Conservation (phyloP, 2,888 invertebrate species). For the Hydraecia micacea region DNA sequence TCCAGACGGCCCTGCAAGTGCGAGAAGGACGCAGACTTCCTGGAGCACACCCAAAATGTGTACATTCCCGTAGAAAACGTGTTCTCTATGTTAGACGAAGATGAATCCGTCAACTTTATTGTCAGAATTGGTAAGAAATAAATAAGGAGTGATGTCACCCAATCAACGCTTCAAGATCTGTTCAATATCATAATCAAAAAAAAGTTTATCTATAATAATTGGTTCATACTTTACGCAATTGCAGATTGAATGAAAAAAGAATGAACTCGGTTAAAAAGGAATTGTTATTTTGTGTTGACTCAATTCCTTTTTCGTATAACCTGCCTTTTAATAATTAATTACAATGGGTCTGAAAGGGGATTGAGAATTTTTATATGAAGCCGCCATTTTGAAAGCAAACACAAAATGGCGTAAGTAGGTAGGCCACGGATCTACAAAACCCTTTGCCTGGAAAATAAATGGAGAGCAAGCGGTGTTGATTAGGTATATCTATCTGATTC, state of each 20-base stretch:
- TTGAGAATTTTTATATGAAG: neutral
- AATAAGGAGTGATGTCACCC: neutral
- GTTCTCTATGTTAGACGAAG: conserved; percentile 88
- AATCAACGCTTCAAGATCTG: conserved; percentile 1
- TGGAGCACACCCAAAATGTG: conserved; percentile 89
- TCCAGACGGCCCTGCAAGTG: conserved; percentile 88
- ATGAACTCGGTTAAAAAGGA: too few species aligned
- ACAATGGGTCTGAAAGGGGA: neutral
- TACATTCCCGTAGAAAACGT: conserved; percentile 90
- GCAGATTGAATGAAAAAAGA: neutral
- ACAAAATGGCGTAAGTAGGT: neutral
- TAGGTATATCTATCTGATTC: neutral
- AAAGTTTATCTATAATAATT: neutral
- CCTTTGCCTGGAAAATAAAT: neutral
- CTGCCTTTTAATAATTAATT: neutral
- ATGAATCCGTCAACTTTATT: conserved; percentile 84
- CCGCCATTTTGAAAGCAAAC: neutral
- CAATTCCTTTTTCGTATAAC: neutral
- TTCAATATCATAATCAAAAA: neutral
- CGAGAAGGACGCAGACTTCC: conserved; percentile 88
- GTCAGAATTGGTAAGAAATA: conserved; percentile 83
- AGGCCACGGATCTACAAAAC: neutral
- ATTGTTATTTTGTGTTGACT: neutral
- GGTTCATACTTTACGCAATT: neutral
- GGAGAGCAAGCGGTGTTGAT: neutral